Base-by-base conservation (phyloP, 2,113 vertebrate species). In the Clupea harengus region DNA sequence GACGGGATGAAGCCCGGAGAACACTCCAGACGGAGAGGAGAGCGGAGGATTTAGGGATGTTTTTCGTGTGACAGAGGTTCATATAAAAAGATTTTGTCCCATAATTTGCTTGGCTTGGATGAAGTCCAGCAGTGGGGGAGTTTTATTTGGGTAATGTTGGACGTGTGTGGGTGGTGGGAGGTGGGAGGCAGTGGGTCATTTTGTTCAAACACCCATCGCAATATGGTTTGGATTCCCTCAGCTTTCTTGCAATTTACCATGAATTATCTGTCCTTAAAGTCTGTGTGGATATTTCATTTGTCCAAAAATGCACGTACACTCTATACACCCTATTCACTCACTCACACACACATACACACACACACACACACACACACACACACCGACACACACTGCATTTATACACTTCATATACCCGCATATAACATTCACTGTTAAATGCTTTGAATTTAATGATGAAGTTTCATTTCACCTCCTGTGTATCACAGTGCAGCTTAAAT, bases 71-170 rank as follows among this genome's bases (percentile, higher is more conserved):
- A 93, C 91, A 91, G 88, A 90, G 87, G 85, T 93, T 92, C 92
- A 91, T 94, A 90, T 91, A 88, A 94, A 94, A 94, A 89, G 84
- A 91, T 91, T 90, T 91, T 45, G 45, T 85, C 87, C 86, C 81
- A 92, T 92, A 92, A 92, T 93, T 92, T 93, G 89, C 91, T 94
- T 94, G 89, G 87, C 89, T 94, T 95, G 93, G 92, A 89, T 44
- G 64, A 0, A 44, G 64, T 93, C 91, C 91, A 93, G 88, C 85
- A 91, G 87, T 88, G n/a, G n/a, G 87, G 89, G 88, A 89, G 86
- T 92, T 93, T 91, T 89, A 64, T 90, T 90, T 86, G 89, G 84
- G 57, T 45, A 32, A 57, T 60, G 49, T 52, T 91, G 60, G 52
- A 39, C 72, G 82, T 86, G 83, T 81, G 64, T 80, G 80, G 5